These are phyloP conservation scores for Cryptocephalus primarius DNA, from an alignment of 2,888 invertebrate species.

Conservation along the genomic window DNA sequence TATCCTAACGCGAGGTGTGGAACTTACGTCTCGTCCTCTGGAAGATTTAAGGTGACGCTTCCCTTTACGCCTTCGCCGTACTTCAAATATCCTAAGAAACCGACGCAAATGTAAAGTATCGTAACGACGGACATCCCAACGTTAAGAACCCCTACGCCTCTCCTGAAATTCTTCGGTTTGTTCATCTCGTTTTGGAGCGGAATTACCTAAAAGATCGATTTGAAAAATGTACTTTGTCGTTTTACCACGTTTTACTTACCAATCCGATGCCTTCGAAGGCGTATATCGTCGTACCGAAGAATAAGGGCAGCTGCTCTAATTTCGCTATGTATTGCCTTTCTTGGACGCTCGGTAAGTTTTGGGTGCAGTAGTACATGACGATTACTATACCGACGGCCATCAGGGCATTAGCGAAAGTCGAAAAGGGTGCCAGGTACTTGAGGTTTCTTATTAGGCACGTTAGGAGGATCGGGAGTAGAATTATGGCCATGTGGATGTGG, in stretches of 20 bases:
- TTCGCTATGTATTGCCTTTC: slow-evolving; percentile 51
- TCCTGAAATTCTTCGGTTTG: slow-evolving; percentile 64
- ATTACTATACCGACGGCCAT: slow-evolving; percentile 65
- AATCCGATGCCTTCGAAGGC: slow-evolving; percentile 94
- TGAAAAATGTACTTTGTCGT: not conserved
- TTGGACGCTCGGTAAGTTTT: slow-evolving; percentile 55
- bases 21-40: slow-evolving; percentile 46
- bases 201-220: slow-evolving; percentile 53
- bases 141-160: slow-evolving; percentile 75
- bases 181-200: slow-evolving; percentile 90
- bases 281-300: slow-evolving; percentile 92
- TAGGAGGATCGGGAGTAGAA: slow-evolving; percentile 60
- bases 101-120: slow-evolving; percentile 65
- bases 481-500: slow-evolving; percentile 62
- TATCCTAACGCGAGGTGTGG: too few relatives aligned
- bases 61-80: slow-evolving; percentile 75
- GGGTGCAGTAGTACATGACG: slow-evolving; percentile 65
- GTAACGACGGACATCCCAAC: slow-evolving; percentile 79
- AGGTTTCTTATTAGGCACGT: slow-evolving; percentile 67
- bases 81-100: slow-evolving; percentile 79
- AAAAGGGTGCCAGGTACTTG: slow-evolving; percentile 66
- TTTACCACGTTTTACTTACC: slow-evolving; percentile 41
- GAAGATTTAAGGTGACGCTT: slow-evolving; percentile 82
- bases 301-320: slow-evolving; percentile 61
- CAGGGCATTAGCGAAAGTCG: slow-evolving; percentile 66